phyloP scores from a whole-genome alignment of 2,888 invertebrate genomes.

The Cancer borealis region DNA sequence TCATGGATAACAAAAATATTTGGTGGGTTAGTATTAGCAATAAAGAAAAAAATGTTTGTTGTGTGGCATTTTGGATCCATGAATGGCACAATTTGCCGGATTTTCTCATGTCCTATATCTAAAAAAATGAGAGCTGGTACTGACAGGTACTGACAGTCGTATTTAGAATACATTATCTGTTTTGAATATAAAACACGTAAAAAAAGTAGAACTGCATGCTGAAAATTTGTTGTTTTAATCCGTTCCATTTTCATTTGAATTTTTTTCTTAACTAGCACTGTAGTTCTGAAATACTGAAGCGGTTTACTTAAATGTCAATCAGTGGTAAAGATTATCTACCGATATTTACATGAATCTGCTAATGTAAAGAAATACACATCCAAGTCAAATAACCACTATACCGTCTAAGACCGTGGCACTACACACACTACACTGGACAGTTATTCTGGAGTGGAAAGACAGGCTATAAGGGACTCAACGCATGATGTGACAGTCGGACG shows the following conservation, averaged over 20 bases:
- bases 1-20: background rate
- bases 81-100: background rate
- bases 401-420: background rate
- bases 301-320: too few relatives aligned
- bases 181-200: background rate
- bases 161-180: background rate
- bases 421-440: background rate
- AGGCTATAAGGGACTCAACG: background rate
- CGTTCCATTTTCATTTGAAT: too few relatives aligned
- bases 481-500: background rate
- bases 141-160: background rate
- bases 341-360: background rate
- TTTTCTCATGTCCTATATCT: background rate
- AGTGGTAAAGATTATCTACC: background rate
- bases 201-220: background rate
- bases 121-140: background rate
- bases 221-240: background rate
- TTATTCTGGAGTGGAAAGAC: background rate
- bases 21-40: background rate
- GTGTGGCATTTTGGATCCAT: background rate
- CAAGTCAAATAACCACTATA: background rate
- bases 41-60: background rate
- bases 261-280: too few relatives aligned
- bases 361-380: background rate
- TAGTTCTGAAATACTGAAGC: too few relatives aligned